Percentiles rank a stretch among this genome's conserved stretches.
These are phyloP conservation scores for Parnassius orleans DNA, from an alignment of 2,888 invertebrate species.

Conservation along the genomic window DNA sequence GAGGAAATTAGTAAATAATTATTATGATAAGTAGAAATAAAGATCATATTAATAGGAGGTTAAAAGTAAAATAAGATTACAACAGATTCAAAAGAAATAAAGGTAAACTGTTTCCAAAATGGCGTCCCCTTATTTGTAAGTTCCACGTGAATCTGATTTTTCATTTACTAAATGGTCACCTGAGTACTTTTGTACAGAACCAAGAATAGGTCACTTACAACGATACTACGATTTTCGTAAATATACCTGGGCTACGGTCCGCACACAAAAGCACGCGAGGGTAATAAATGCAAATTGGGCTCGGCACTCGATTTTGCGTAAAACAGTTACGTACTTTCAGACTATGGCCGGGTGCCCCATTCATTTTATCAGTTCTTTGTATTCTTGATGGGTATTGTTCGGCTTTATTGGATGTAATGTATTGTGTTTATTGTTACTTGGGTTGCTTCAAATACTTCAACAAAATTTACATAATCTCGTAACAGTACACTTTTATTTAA, in stretches of 20 bases:
- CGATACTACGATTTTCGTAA: constrained; percentile 42
- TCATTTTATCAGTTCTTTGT: constrained; percentile 37
- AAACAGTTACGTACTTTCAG: constrained; percentile 41
- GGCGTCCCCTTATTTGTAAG: background rate
- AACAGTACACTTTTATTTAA: background rate
- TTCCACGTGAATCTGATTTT: background rate
- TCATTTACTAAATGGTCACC: background rate
- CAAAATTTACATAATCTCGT: constrained; percentile 8
- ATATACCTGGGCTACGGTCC: constrained; percentile 39
- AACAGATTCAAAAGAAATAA: too few species aligned
- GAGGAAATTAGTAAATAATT: too few species aligned
- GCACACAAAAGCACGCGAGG: constrained; percentile 50
- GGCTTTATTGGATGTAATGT: constrained; percentile 32
- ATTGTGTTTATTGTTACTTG: constrained; percentile 23
- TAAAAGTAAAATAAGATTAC: too few species aligned
- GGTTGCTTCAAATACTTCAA: constrained; percentile 1
- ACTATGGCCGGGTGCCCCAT: constrained; percentile 25
- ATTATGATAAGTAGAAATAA: too few species aligned
- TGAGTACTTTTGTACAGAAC: constrained; percentile 3
- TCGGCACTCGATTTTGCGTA: constrained; percentile 45
- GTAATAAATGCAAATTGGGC: constrained; percentile 68
- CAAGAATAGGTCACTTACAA: constrained; percentile 15
- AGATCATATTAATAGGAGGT: too few species aligned
- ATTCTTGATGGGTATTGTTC: constrained; percentile 35
- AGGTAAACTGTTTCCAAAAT: too few species aligned